Percentiles rank a stretch among this genome's conserved stretches.
phyloP scores from a whole-genome alignment of 1,140 invertebrate genomes.

The Hylaeus anthracinus region DNA sequence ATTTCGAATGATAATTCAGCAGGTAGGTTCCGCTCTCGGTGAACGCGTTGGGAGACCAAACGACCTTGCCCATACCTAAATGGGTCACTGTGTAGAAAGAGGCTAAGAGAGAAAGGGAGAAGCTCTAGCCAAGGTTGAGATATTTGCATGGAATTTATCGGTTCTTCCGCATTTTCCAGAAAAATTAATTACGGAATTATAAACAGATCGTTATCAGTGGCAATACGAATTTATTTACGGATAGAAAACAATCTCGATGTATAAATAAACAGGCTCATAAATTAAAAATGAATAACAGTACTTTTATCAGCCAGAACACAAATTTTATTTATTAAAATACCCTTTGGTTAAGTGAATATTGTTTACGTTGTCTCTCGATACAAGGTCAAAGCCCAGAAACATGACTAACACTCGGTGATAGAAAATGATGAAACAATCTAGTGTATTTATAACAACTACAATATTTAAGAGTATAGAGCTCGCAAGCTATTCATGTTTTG shows the following conservation, averaged over 20 bases:
- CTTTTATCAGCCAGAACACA: no score
- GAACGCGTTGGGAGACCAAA: constrained; percentile 36
- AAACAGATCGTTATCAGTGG: neutral
- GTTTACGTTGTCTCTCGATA: no score
- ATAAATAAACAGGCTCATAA: neutral
- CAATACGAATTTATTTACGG: neutral
- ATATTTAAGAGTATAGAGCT: no score
- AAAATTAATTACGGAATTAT: no score
- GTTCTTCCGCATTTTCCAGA: constrained; percentile 28
- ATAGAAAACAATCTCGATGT: neutral
- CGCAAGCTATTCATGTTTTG: no score
- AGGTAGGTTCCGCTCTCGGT: constrained; percentile 41
- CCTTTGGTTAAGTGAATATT: no score
- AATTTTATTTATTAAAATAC: no score
- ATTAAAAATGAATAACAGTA: no score
- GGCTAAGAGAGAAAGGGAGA: constrained; percentile 45
- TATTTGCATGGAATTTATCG: constrained; percentile 21
- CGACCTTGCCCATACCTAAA: constrained; percentile 51
- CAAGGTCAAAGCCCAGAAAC: no score
- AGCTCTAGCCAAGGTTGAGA: constrained; percentile 35
- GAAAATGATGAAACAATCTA: no score
- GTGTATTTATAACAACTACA: no score
- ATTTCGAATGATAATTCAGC: constrained; percentile 45
- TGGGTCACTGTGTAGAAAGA: constrained; percentile 44
- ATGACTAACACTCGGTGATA: no score